Evolutionary conservation across 2,113 vertebrate species (phyloP).

Genomic region (Geococcyx californianus): DNA sequence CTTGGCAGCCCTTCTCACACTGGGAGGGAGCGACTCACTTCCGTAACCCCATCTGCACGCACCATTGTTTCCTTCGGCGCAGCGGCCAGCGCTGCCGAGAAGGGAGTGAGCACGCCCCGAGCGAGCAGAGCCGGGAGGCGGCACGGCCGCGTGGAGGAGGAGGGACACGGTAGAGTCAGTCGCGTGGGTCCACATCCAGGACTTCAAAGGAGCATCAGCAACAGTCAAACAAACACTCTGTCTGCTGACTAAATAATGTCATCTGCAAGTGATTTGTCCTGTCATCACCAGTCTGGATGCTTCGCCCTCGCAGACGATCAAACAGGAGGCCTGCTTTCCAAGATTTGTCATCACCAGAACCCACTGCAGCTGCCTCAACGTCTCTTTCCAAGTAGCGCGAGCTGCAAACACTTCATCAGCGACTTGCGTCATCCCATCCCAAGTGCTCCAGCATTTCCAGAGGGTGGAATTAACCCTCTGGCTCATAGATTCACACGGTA

Average conservation of each 20-base stretch:
- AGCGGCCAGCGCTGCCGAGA: neutral
- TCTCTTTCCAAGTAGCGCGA: conserved; percentile 9
- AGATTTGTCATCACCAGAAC: conserved; percentile 43
- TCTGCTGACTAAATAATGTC: conserved; percentile 26
- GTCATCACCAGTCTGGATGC: conserved; percentile 29
- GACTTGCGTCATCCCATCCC: neutral
- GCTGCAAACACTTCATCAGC: conserved; percentile 28
- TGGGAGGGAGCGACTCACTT: rapidly evolving
- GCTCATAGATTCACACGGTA: neutral
- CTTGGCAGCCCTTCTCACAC: neutral
- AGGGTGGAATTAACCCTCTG: conserved; percentile 10
- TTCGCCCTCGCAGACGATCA: conserved; percentile 29
- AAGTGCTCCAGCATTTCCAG: neutral
- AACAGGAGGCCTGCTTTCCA: conserved; percentile 54
- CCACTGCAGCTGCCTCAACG: conserved; percentile 4
- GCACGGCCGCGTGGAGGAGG: neutral
- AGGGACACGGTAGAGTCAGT: neutral
- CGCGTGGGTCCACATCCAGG: neutral
- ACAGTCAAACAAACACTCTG: conserved; percentile 32
- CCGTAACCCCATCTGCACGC: neutral
- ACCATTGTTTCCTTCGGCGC: neutral
- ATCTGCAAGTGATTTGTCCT: conserved; percentile 21
- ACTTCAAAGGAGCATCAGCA: conserved; percentile 21
- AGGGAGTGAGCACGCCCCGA: neutral
- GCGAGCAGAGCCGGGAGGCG: neutral